These are phyloP conservation scores for Ooceraea biroi DNA, from an alignment of 1,140 invertebrate species.

Conservation along the genomic window DNA sequence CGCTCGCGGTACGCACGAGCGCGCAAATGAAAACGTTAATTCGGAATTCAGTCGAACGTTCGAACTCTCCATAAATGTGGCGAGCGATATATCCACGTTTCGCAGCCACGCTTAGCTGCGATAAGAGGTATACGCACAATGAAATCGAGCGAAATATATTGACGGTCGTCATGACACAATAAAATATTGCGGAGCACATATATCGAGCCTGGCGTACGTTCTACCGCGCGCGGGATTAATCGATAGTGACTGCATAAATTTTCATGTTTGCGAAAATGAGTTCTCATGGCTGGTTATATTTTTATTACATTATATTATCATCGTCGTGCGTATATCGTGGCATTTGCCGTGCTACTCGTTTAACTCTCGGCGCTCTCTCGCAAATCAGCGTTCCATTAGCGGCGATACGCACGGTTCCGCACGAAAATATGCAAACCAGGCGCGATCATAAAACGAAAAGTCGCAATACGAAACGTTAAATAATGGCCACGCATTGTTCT, in stretches of 20 bases:
- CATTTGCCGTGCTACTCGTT: slow-evolving; percentile 4
- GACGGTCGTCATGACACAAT: slow-evolving; percentile 9
- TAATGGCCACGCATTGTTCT: slow-evolving; percentile 21
- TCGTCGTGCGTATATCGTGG: not conserved
- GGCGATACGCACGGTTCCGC: not conserved
- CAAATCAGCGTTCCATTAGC: slow-evolving; percentile 23
- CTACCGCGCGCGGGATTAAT: slow-evolving; percentile 26
- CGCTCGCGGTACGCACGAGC: not conserved
- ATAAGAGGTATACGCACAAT: slow-evolving; percentile 61
- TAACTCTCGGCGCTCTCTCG: not conserved
- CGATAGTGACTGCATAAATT: slow-evolving; percentile 37
- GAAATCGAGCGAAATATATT: slow-evolving; percentile 48
- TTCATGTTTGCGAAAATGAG: slow-evolving; percentile 35
- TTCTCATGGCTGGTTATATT: slow-evolving; percentile 27
- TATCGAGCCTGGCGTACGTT: not conserved
- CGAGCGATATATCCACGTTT: slow-evolving; percentile 10
- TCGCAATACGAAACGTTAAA: slow-evolving; percentile 35
- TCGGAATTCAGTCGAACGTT: slow-evolving; percentile 37
- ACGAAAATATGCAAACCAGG: slow-evolving; percentile 20
- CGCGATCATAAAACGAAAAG: slow-evolving; percentile 37
- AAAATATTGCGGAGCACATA: slow-evolving; percentile 35
- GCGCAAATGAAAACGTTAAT: slow-evolving; percentile 65
- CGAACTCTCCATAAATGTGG: not conserved
- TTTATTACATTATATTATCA: slow-evolving; percentile 46
- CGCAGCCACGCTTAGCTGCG: slow-evolving; percentile 22